phyloP scores from a whole-genome alignment of 1,140 invertebrate species.

The Sminthurinus signatus region DNA sequence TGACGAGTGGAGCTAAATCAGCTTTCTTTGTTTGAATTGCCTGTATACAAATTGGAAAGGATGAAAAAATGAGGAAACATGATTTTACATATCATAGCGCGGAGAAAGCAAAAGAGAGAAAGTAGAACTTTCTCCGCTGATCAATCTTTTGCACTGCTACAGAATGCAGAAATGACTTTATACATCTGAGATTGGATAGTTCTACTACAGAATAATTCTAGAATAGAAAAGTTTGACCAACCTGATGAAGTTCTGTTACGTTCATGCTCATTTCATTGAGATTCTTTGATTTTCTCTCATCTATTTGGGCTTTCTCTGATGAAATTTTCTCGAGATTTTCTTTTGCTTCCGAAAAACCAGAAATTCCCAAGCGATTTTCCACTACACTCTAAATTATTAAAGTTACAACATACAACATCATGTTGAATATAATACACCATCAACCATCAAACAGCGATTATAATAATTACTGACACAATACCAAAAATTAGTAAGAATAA shows the following conservation, averaged over 20 bases:
- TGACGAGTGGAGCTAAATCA: constrained; percentile 57
- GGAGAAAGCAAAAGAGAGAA: too few species aligned
- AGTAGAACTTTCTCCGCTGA: too few species aligned
- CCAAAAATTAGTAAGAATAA: too few species aligned
- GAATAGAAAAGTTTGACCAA: constrained; percentile 14
- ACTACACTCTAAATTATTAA: constrained; percentile 41
- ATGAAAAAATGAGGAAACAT: too few species aligned
- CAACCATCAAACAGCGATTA: background rate
- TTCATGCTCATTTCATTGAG: constrained; percentile 55
- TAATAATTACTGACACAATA: too few species aligned
- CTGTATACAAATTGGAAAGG: constrained; percentile 22
- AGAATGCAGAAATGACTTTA: too few species aligned
- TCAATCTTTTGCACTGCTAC: too few species aligned
- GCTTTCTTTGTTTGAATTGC: constrained; percentile 54
- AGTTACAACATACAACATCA: background rate
- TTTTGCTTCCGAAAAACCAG: constrained; percentile 51
- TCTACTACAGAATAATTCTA: too few species aligned
- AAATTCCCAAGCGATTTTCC: constrained; percentile 49
- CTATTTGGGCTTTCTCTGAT: constrained; percentile 51
- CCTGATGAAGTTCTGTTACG: constrained; percentile 53
- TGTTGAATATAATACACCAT: background rate
- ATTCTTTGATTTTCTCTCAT: constrained; percentile 54
- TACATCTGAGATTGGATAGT: too few species aligned
- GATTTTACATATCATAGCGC: too few species aligned
- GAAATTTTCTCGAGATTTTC: constrained; percentile 56